Evolutionary conservation across 1,140 invertebrate genomes (phyloP), one percentile per base, ranked within the genome.

Genomic region (Euura saliciscinereae): DNA sequence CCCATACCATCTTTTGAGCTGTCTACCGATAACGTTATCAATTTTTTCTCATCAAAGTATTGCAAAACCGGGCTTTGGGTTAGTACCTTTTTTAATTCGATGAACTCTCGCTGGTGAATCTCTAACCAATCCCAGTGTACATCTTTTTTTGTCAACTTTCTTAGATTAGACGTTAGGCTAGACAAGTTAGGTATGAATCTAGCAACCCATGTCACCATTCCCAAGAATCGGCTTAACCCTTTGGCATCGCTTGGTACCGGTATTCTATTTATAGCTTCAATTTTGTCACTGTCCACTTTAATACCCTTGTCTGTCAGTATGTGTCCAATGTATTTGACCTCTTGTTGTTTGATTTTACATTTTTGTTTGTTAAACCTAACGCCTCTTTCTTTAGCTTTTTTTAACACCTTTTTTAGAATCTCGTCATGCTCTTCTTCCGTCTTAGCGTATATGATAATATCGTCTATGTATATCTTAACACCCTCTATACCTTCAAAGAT

Each of bases 111-210:
- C 13, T 78, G 65, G 75, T 84, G 80, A n/a, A 42, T 69, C 43
- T 73, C n/a, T 44, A 82, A 59, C 78, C 78, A 82, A 59, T 66
- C 71, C 71, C 78, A 79, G 43, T 70, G 66, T 43, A 66, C 65
- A 67, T 81, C 76, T 74, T 81, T 78, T 65, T 78, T 76, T 43
- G 78, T 45, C 8, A 82, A 74, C 45, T 77, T 51, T 46, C 81
- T 73, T 10, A 86, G 69, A 43, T 65, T 73, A n/a, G 71, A 43
- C 64, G 78, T 78, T 13, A 71, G 42, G 11, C 78, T 66, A n/a
- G 83, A 78, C 11, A 84, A 72, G 74, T 83, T 83, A 65, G 77
- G 76, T 44, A 85, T 80, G 69, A 82, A 86, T 72, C 68, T 79
- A 28, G 76, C 75, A 13, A 85, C 69, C 71, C 82, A 82, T 44